Percentiles rank a stretch among this genome's conserved stretches.
phyloP scores from a whole-genome alignment of 1,140 invertebrate species.

The Hyles euphorbiae region DNA sequence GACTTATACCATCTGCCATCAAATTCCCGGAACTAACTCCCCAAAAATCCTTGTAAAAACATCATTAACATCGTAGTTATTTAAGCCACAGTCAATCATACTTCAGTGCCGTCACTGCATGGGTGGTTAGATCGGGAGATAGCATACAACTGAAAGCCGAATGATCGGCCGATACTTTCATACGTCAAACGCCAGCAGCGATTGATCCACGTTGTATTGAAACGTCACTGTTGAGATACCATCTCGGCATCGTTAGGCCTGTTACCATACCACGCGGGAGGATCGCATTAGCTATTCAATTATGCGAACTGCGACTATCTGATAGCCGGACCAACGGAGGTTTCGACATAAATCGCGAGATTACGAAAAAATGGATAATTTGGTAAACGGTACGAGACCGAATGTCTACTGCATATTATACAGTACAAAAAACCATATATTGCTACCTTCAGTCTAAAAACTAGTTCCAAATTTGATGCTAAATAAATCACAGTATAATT shows the following conservation, averaged over 20 bases:
- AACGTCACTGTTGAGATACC: constrained; percentile 61
- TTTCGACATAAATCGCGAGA: constrained; percentile 35
- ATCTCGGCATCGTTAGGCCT: constrained; percentile 60
- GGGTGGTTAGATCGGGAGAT: constrained; percentile 20
- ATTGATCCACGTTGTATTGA: constrained; percentile 63
- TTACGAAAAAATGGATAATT: too few relatives aligned
- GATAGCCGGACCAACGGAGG: constrained; percentile 40
- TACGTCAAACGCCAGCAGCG: constrained; percentile 28
- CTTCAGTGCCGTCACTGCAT: neutral
- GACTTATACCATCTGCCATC: too few relatives aligned
- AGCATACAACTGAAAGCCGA: constrained; percentile 12
- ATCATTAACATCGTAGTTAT: too few relatives aligned
- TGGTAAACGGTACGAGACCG: too few relatives aligned
- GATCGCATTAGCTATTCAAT: constrained; percentile 61
- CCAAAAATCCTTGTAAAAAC: neutral
- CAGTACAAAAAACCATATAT: too few relatives aligned
- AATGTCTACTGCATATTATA: too few relatives aligned
- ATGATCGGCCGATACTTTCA: constrained; percentile 25
- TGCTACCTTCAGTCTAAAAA: too few relatives aligned
- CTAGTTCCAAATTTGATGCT: too few relatives aligned
- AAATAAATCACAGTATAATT: too few relatives aligned
- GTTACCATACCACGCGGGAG: constrained; percentile 36
- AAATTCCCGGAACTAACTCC: too few relatives aligned
- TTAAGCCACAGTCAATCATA: neutral
- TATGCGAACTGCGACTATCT: constrained; percentile 53